phyloP scores from a whole-genome alignment of 1,140 invertebrate species.

The Drosophila lowei region DNA sequence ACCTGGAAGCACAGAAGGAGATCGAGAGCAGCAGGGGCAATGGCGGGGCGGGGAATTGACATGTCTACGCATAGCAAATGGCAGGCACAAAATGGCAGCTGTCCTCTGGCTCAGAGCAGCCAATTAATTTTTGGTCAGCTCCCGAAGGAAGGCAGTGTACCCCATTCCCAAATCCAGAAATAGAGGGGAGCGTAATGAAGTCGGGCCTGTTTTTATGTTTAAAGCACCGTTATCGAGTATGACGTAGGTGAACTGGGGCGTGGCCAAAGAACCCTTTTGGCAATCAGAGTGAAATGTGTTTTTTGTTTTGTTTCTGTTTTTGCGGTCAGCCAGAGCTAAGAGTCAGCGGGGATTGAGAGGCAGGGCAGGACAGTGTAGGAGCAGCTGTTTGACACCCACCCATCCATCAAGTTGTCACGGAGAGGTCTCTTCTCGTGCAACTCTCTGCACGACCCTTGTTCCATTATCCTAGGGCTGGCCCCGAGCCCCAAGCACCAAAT shows the following conservation, averaged over 20 bases:
- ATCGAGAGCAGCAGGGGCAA: neutral
- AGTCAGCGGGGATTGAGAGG: neutral
- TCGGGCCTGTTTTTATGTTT: conserved; percentile 44
- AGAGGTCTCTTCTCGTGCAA: conserved; percentile 12
- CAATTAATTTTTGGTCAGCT: conserved; percentile 74
- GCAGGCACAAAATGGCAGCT: conserved; percentile 69
- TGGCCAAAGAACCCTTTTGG: conserved; percentile 61
- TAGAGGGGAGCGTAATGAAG: conserved; percentile 57
- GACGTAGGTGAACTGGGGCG: conserved; percentile 36
- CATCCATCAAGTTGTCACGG: conserved; percentile 67
- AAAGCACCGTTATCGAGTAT: conserved; percentile 56
- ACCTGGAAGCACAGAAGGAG: conserved; percentile 32
- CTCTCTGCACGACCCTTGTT: conserved; percentile 3
- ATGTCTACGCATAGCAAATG: conserved; percentile 69
- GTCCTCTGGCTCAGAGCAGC: conserved; percentile 62
- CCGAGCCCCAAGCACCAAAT: neutral
- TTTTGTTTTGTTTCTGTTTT: conserved; percentile 25
- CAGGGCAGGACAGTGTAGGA: conserved; percentile 12
- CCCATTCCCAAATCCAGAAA: neutral
- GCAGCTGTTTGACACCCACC: conserved; percentile 45
- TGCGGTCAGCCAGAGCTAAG: conserved; percentile 55
- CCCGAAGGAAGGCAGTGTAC: conserved; percentile 29
- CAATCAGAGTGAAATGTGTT: conserved; percentile 63
- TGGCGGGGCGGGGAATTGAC: conserved; percentile 44
- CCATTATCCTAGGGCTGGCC: neutral